Evolutionary conservation across 92 coral and sea anemone genomes (phyloP).

Genomic region (Blastomussa wellsi): DNA sequence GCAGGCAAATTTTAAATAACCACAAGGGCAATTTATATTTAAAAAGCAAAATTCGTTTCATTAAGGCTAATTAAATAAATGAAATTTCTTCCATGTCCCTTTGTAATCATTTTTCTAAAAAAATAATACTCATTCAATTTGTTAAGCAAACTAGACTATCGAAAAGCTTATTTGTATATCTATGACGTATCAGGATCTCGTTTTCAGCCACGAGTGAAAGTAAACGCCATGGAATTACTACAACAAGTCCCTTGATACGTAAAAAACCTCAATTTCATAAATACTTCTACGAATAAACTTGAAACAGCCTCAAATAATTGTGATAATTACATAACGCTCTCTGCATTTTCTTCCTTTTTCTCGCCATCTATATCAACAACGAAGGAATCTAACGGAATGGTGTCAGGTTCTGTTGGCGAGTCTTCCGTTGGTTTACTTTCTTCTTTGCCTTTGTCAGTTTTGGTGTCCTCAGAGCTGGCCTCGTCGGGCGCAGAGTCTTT

Average conservation of each 20-base stretch:
- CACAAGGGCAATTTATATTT: background rate
- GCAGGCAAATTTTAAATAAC: too few species aligned
- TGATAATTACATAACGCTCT: conserved; percentile 22
- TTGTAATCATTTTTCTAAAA: background rate
- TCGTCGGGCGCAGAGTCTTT: background rate
- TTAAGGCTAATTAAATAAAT: background rate
- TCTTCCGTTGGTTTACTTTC: conserved; percentile 5
- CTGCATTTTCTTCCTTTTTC: conserved; percentile 4
- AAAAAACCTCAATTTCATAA: too few species aligned
- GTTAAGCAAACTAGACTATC: background rate
- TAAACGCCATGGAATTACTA: too few species aligned
- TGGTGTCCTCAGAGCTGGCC: background rate
- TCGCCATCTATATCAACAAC: conserved; percentile 58
- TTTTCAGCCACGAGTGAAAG: too few species aligned
- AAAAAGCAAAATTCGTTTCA: background rate
- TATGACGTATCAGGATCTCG: too few species aligned
- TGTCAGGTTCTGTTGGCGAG: background rate
- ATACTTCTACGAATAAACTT: too few species aligned
- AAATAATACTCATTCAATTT: background rate
- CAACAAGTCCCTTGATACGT: too few species aligned
- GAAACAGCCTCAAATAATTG: background rate
- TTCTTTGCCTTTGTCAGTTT: conserved; percentile 19
- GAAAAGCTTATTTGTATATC: too few species aligned
- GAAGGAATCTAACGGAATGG: conserved; percentile 52
- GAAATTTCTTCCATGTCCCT: background rate